Base-by-base conservation (phyloP, 1,140 invertebrate genomes). In the Conopomorpha cramerella region DNA sequence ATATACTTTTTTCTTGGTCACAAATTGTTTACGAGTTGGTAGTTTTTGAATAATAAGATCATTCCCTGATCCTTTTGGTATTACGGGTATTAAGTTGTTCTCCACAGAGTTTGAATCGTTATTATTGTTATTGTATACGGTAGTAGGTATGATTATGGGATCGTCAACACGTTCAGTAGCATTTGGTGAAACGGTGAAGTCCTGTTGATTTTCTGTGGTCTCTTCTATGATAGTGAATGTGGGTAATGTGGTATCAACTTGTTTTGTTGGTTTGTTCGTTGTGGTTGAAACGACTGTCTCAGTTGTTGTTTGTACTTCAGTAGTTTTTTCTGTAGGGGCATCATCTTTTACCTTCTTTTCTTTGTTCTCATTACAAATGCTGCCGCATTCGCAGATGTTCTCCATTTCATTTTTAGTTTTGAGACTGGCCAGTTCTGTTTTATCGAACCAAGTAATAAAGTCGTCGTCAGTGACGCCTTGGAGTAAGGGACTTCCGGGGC, bases 381-480 rank as follows among this genome's bases (percentile, higher is more conserved):
- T 57, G 13, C 77, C 77, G 51, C 77, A 79, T 51, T 79, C 77
- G 35, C 77, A 79, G 37, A 79, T 70, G 32, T 78, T 66, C 39
- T 77, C 70, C 28, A 79, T 65, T 43, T 57, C 72, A 11, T 55
- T 46, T 17, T 51, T 60, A 2, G 61, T 61, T 47, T 70, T 72
- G 1, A 71, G 51, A 35, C 59, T 74, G 8, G 71, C 65, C 10
- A 67, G 53, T 46, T 72, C 74, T 36, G 80, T 78, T 52, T 78
- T 77, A 27, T 82, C 82, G 47, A 85, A 85, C 83, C 83, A 85
- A 3, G 82, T 84, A 16, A 84, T 82, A 14, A 84, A 71, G 51
- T 85, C 83, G 55, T 85, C 83, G 32, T 82, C 81, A 25, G 81
- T 82, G 3, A 84, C 81, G 2, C 79, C 81, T 40, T 74, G 65